Evolutionary conservation across 1,140 invertebrate species (phyloP).

Genomic region (Conopomorpha cramerella): DNA sequence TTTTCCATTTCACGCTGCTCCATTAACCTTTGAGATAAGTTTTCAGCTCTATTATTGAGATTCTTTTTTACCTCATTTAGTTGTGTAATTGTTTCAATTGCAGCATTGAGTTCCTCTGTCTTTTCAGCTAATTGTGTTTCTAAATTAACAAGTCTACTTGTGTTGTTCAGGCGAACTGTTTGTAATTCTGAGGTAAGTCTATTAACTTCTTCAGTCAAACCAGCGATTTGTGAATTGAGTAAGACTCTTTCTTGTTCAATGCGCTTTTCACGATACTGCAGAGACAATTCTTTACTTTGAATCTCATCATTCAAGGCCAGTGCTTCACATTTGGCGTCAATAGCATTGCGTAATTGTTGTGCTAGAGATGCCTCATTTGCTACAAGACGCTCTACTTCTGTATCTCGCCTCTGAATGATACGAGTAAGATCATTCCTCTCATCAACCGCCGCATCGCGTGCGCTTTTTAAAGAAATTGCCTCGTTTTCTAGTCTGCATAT

Average conservation of each 20-base stretch:
- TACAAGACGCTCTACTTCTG: slow-evolving; percentile 71
- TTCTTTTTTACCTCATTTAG: slow-evolving; percentile 70
- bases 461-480: slow-evolving; percentile 36
- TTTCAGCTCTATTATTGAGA: slow-evolving; percentile 72
- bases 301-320: slow-evolving; percentile 79
- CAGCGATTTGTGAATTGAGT: slow-evolving; percentile 75
- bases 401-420: slow-evolving; percentile 70
- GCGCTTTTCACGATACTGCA: slow-evolving; percentile 82
- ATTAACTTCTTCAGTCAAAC: slow-evolving; percentile 76
- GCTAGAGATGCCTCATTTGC: slow-evolving; percentile 66
- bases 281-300: slow-evolving; percentile 73
- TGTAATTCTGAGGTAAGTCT: slow-evolving; percentile 77
- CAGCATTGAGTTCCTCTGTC: slow-evolving; percentile 75
- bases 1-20: slow-evolving; percentile 75
- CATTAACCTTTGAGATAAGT: slow-evolving; percentile 73
- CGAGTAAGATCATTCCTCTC: slow-evolving; percentile 73
- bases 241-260: slow-evolving; percentile 79
- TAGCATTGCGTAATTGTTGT: slow-evolving; percentile 69
- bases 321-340: slow-evolving; percentile 82
- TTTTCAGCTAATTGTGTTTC: slow-evolving; percentile 79
- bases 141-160: slow-evolving; percentile 70
- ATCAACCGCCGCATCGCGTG: slow-evolving; percentile 66
- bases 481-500: slow-evolving; percentile 44
- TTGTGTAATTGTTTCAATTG: slow-evolving; percentile 66
- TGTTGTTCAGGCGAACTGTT: slow-evolving; percentile 74